Base-by-base conservation (phyloP, 92 coral and sea anemone species). In the Chrysogorgia sp. region DNA sequence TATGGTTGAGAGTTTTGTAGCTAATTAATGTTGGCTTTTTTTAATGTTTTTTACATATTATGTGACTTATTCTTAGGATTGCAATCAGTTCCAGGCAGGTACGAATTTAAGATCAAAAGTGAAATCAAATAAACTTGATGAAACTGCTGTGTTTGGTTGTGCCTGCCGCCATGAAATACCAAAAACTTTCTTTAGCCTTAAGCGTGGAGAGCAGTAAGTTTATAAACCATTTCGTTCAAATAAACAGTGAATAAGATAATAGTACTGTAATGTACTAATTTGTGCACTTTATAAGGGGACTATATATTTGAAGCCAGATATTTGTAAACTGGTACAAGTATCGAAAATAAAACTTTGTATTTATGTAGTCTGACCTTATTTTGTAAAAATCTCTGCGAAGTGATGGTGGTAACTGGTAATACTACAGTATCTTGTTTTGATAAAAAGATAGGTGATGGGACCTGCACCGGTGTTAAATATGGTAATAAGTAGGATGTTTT, bases 11-110 rank as follows among this genome's bases (percentile, higher is more conserved):
- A 52, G 9, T 52, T 52, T 52, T 17, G 21, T 52, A 52, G 59
- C 59, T 17, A 17, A 43, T 9, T 52, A 17, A 52, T 52, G 9
- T 37, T 37, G 17, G 59, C 26, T 17, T 17, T 52, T 17, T 23
- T 43, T 43, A 43, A 9, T 17, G 59, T 52, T 17, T 23, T 52
- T 17, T 52, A 52, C 59, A 17, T 52, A 17, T 52, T 52, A 52
- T 17, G 26, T 52, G 26, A 14, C 29, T 76, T 7, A 32, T 53
- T 7, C 57, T 49, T 74, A 74, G 69, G 14, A 24, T 32, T 82
- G 86, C 50, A 62, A 82, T 41, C 71, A 82, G 23, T 82, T 82
- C 31, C 81, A 75, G 74, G 86, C 86, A 5, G 86, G 86, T 10
- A 75, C 86, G 0, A 82, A 75, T 56, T 82, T 82, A 0, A 70